Conservation (phyloP, 2,113 vertebrate species). For the Vombatus ursinus region DNA sequence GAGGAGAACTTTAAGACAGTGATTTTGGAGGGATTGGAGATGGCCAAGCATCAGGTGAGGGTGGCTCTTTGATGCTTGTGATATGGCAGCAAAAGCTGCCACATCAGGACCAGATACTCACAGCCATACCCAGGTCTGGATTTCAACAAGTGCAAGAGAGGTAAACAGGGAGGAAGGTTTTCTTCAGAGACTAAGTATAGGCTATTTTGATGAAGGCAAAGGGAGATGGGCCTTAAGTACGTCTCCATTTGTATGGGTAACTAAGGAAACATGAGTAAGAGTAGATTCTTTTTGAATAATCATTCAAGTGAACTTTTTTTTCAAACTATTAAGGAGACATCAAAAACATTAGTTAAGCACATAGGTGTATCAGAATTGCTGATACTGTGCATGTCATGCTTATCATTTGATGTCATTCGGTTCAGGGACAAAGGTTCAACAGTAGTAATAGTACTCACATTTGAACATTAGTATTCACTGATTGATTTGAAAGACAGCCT, state of each 20-base stretch:
- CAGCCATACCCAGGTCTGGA: slow-evolving; percentile 64
- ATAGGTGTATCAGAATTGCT: background rate
- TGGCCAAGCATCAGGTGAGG: slow-evolving; percentile 87
- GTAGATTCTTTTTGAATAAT: background rate
- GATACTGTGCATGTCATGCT: background rate
- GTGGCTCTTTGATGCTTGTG: slow-evolving; percentile 84
- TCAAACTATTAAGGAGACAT: background rate
- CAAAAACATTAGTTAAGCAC: background rate
- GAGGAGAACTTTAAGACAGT: slow-evolving; percentile 86
- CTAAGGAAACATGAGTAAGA: background rate
- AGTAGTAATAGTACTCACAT: background rate
- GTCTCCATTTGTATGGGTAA: background rate
- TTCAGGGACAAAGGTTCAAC: background rate
- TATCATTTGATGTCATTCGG: background rate
- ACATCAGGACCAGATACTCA: slow-evolving; percentile 69
- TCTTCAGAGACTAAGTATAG: slow-evolving; percentile 25
- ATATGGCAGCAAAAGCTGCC: slow-evolving; percentile 70
- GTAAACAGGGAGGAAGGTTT: slow-evolving; percentile 55
- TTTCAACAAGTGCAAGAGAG: slow-evolving; percentile 53
- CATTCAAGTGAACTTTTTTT: background rate
- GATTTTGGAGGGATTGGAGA: slow-evolving; percentile 87
- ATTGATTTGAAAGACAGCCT: background rate
- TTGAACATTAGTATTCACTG: background rate
- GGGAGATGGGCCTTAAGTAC: background rate
- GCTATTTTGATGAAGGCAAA: slow-evolving; percentile 17